Evolutionary conservation across 2,797 vertebrate genomes (phyloP), one percentile per base, ranked within the genome.

Genomic region (Luscinia megarhynchos): DNA sequence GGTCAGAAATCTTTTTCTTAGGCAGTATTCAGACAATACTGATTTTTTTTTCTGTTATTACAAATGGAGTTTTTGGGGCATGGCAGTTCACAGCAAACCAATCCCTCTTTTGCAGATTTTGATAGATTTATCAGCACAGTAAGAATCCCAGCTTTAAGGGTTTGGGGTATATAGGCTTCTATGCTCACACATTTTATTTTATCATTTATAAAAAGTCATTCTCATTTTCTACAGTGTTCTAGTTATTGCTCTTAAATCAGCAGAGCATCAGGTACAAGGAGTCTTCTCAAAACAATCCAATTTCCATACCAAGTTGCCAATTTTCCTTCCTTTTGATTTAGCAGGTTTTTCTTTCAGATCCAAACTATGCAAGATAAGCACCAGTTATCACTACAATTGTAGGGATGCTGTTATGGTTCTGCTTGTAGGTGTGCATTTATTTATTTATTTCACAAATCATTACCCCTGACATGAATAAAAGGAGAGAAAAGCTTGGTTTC

Each of bases 361-460:
- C 68, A 63, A 69, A 70, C 68, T 34, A 74, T 3, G 12, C 30
- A 62, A 89, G 59, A 4, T 18, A 87, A 93, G 74, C 18, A 83
- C 30, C 77, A 51, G 59, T 58, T 63, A 75, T 26, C 70, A 19
- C 23, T 32, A 45, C 64, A 89, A 63, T 72, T 26, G 29, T 15
- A 67, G 77, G 69, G 29, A 69, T 38, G 61, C n/a, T 8, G 24
- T 62, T 89, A 62, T 10, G 38, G 53, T 68, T 43, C 81, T 62
- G 45, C 75, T 62, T 18, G n/a, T 59, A 34, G 66, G 15, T 43
- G 36, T 58, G 8, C 6, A 24, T 51, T 67, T 66, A 55, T 84
- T 95, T 90, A 83, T 92, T 94, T 87, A 70, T 95, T 84, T 82
- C 95, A 68, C 61, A 91, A 95, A 95, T 92, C 84, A 59, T 94